A percentile compares a stretch with the other conserved stretches of the same genome.
phyloP scores from a whole-genome alignment of 2,797 vertebrate genomes.

The Echeneis naucrates region DNA sequence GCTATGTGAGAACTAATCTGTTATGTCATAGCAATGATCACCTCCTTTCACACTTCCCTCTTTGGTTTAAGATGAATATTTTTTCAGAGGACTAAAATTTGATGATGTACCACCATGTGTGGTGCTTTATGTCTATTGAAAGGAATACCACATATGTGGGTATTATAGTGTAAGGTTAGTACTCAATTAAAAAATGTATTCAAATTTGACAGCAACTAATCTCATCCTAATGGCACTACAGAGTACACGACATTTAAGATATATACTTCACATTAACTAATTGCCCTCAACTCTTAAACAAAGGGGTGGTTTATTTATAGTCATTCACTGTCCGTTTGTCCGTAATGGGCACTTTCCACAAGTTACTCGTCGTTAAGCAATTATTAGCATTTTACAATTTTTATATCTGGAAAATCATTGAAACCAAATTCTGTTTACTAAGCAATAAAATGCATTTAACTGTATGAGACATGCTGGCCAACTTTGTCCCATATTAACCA shows the following conservation, averaged over 20 bases:
- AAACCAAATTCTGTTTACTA: background rate
- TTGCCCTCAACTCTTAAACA: too few relatives aligned
- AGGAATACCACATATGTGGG: background rate
- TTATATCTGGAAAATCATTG: background rate
- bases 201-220: slow-evolving; percentile 10
- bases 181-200: too few relatives aligned
- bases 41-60: slow-evolving; percentile 52
- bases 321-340: background rate
- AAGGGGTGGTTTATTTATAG: background rate
- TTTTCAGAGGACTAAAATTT: slow-evolving; percentile 30
- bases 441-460: background rate
- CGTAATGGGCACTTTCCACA: background rate
- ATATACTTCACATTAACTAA: too few relatives aligned
- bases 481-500: background rate
- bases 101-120: slow-evolving; percentile 17
- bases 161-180: background rate
- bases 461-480: background rate
- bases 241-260: background rate
- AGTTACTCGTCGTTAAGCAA: slow-evolving; percentile 1
- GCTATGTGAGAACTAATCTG: slow-evolving; percentile 61
- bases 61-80: slow-evolving; percentile 41
- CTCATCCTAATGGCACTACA: slow-evolving; percentile 3
- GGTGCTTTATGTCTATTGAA: slow-evolving; percentile 6
- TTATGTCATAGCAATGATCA: slow-evolving; percentile 55
- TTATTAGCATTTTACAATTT: background rate